A percentile compares a stretch with the other conserved stretches of the same genome.
Evolutionary conservation across 2,113 vertebrate species (phyloP).

Genomic region (Laterallus jamaicensis): DNA sequence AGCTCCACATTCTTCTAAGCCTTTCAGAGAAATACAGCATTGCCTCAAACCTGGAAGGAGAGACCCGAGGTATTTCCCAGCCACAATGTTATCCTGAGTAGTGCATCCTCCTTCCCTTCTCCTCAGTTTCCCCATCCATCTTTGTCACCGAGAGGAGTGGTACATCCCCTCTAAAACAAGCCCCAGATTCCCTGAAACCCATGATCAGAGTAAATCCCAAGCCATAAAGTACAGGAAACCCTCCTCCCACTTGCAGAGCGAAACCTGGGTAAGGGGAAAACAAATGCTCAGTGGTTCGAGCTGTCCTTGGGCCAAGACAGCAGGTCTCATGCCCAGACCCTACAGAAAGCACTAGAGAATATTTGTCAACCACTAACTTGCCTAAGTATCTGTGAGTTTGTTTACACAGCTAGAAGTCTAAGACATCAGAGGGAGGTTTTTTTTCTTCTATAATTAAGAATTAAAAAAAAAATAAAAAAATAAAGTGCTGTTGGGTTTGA

Average conservation of each 20-base stretch:
- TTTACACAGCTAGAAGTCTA: not conserved
- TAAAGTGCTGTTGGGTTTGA: not conserved
- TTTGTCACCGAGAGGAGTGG: not conserved
- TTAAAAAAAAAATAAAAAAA: not conserved
- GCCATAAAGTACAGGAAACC: conserved; percentile 25
- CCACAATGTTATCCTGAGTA: not conserved
- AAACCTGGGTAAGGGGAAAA: conserved; percentile 25
- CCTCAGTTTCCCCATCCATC: not conserved
- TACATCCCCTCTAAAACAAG: not conserved
- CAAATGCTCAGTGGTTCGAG: not conserved
- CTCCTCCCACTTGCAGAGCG: not conserved
- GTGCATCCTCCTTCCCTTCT: not conserved
- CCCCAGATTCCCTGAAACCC: not conserved
- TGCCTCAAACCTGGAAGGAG: not conserved
- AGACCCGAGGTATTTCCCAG: not conserved
- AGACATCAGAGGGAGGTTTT: not conserved
- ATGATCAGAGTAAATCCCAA: not conserved
- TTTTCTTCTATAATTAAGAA: not conserved
- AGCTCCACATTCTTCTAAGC: fast-evolving
- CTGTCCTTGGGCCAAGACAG: conserved; percentile 35
- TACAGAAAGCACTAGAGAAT: not conserved
- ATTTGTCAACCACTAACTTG: not conserved
- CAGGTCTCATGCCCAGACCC: not conserved
- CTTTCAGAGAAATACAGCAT: not conserved
- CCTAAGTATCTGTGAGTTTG: conserved; percentile 14